Base-by-base conservation (phyloP, 2,113 vertebrate genomes). In the Dunckerocampus dactyliophorus region DNA sequence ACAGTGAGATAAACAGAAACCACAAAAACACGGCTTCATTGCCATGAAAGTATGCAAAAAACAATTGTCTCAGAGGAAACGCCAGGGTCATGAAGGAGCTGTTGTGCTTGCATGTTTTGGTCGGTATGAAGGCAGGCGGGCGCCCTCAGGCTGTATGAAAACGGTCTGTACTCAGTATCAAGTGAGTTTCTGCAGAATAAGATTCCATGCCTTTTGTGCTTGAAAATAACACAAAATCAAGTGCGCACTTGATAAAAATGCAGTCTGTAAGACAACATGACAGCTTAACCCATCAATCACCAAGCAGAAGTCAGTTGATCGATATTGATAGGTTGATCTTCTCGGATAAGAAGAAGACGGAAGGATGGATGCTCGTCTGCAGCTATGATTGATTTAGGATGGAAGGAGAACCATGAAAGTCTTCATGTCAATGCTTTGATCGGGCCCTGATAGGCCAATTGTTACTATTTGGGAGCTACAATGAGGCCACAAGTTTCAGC, bases 231-330 rank as follows among this genome's bases (percentile, higher is more conserved):
- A 24, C 12, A 24, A 51, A 24, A 28, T 28, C 22, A 51, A 51
- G 13, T 14, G 4, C 3, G 4, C 11, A 50, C 6, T n/a, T 0
- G 17, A 28, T 2, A 51, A 65, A 28, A 31, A 12, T 20, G n/a
- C 13, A 22, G 17, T 19, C 7, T 17, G 19, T 28, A 4, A 11
- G 20, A 47, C 10, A 59, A 39, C 48, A 48, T 28, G 24, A 39
- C 47, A 19, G 17, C 10, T 47, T 28, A 56, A 22, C 6, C 3
- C 19, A 54, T 55, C 14, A 58, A 67, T 74, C 43, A 22, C 43
- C 22, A 2, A n/a, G 47, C 20, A 62, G 46, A 16, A 67, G 48
- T 15, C 45, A 14, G 71, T 72, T 48, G 74, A 74, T 66, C 62
- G 14, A 49, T 8, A 7, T 49, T 67, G 47, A 74, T 21, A 65